These are phyloP conservation scores for Ibycter americanus DNA, from an alignment of 2,797 vertebrate genomes.

Conservation along the genomic window DNA sequence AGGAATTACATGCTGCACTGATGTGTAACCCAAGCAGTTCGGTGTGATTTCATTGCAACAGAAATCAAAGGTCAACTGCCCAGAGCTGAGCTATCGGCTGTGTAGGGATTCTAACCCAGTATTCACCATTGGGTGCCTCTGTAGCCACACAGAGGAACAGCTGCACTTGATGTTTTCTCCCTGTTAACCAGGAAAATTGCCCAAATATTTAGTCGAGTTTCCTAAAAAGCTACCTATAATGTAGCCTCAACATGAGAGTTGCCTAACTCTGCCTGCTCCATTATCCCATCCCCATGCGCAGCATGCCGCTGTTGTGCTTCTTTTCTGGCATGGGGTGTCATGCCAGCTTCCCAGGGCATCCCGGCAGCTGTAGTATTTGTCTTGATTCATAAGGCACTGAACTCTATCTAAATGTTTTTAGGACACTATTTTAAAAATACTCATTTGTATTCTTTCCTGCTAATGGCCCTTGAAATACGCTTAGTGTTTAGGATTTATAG, in stretches of 20 bases:
- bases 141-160: background rate
- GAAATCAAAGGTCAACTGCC: background rate
- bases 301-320: background rate
- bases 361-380: background rate
- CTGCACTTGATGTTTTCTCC: background rate
- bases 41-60: background rate
- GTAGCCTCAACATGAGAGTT: background rate
- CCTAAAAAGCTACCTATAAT: background rate
- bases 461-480: background rate
- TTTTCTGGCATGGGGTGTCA: background rate
- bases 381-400: background rate
- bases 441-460: background rate
- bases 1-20: background rate
- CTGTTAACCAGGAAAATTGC: background rate
- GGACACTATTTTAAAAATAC: background rate
- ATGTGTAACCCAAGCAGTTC: background rate
- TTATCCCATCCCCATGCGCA: too few relatives aligned
- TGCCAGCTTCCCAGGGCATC: background rate
- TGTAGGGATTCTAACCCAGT: background rate
- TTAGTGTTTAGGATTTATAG: background rate
- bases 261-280: background rate
- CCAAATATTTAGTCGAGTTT: background rate
- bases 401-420: background rate
- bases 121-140: background rate
- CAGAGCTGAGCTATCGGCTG: background rate